A percentile compares a stretch with the other conserved stretches of the same genome.
Conservation (phyloP, 2,113 vertebrate species). For the Phainopepla nitens region DNA sequence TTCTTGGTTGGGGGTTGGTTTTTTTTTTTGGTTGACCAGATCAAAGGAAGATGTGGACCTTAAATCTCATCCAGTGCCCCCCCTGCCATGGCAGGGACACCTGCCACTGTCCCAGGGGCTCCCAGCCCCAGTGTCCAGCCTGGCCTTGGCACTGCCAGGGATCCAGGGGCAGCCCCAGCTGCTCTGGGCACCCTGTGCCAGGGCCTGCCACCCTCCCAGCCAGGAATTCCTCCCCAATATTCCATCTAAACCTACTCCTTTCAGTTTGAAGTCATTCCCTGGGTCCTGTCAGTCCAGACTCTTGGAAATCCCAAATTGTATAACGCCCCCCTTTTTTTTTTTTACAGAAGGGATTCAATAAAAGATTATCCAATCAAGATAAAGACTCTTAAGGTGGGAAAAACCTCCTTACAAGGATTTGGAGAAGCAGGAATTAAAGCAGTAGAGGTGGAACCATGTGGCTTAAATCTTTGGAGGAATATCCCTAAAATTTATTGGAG, state of each 20-base stretch:
- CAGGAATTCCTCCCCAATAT: not conserved
- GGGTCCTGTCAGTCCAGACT: not conserved
- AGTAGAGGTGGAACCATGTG: fast-evolving
- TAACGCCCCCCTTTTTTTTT: too few species aligned
- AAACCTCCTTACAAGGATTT: not conserved
- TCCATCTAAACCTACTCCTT: not conserved
- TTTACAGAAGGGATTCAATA: not conserved
- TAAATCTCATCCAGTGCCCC: fast-evolving
- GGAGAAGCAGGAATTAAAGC: not conserved
- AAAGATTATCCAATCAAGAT: not conserved
- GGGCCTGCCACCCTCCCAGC: not conserved
- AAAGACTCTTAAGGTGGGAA: too few species aligned
- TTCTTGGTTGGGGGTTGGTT: not conserved
- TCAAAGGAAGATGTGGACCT: fast-evolving
- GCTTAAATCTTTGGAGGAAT: not conserved
- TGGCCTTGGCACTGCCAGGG: not conserved
- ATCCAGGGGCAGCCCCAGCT: not conserved
- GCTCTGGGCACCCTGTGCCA: not conserved
- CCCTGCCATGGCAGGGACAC: not conserved
- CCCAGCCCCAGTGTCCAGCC: fast-evolving
- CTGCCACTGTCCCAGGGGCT: fast-evolving
- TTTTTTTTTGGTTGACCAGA: not conserved
- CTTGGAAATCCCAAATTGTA: not conserved
- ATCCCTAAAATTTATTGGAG: not conserved
- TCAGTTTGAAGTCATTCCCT: not conserved